Evolutionary conservation across 2,797 vertebrate species (phyloP), one percentile per base, ranked within the genome.

Genomic region (Percopsis omiscomaycus): DNA sequence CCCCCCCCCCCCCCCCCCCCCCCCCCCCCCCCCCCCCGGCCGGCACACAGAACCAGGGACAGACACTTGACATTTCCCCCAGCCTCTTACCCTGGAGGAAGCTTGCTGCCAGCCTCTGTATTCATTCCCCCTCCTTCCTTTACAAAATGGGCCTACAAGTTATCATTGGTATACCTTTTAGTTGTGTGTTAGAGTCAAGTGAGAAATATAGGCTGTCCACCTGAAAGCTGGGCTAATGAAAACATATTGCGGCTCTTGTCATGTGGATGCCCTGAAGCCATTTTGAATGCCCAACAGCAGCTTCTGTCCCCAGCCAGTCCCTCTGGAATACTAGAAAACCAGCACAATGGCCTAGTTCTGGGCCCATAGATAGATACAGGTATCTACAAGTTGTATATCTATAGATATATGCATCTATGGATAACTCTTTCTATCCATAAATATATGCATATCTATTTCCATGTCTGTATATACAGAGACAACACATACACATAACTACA

Each of bases 31-130:
- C n/a, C n/a, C n/a, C n/a, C n/a, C n/a, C n/a, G n/a, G n/a, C n/a
- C n/a, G n/a, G n/a, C 73, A 72, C 69, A 61, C 72, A 55, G 64
- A 79, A 69, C 82, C 78, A 85, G 75, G 79, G 74, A 88, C 83
- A 83, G 70, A 79, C 82, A 81, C 79, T 89, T 89, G 88, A 89
- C 87, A 90, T 89, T 91, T 90, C 22, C 74, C 61, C 69, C 89
- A 88, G 74, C 85, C 89, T 89, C 89, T 85, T 69, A 72, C 67
- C 73, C 52, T 73, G 58, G 65, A 54, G 64, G 53, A 78, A 83
- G 84, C 71, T 53, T 77, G 54, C 65, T 65, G 76, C 76, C 51
- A 68, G 69, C 75, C 60, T 83, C 61, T 81, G 88, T 70, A 80
- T 87, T 84, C 82, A 83, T 71, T 77, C 76, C 58, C 54, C 9